Evolutionary conservation across 2,888 invertebrate species (phyloP).

Genomic region (Drosophila formosana): DNA sequence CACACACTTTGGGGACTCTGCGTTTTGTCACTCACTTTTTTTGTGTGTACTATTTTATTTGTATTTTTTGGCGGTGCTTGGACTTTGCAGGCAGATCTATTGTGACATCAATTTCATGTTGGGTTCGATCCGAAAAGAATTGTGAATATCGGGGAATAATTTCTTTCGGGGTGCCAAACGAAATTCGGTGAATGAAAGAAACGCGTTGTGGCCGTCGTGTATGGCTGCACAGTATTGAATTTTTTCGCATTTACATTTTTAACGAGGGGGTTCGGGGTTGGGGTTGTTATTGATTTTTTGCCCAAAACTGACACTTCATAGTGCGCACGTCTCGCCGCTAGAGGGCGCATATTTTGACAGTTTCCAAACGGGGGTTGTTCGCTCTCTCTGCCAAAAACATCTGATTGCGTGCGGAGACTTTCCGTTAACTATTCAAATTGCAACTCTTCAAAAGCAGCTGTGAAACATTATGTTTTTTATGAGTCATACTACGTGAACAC

Average conservation of each 20-base stretch:
- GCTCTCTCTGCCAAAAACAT: slow-evolving; percentile 47
- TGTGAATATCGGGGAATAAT: slow-evolving; percentile 14
- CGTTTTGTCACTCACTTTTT: slow-evolving; percentile 14
- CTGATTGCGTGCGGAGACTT: slow-evolving; percentile 38
- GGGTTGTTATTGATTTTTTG: slow-evolving; percentile 84
- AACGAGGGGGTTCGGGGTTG: slow-evolving; percentile 78
- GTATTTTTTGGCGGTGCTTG: slow-evolving; percentile 59
- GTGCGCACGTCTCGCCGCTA: slow-evolving; percentile 37
- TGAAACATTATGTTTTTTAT: not conserved
- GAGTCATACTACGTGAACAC: slow-evolving; percentile 73
- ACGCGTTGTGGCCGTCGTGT: slow-evolving; percentile 73
- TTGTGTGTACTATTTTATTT: slow-evolving; percentile 13
- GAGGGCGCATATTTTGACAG: slow-evolving; percentile 59
- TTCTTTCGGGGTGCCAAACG: slow-evolving; percentile 16
- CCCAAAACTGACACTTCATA: slow-evolving; percentile 60
- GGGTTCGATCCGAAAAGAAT: not conserved
- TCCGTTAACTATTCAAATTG: slow-evolving; percentile 36
- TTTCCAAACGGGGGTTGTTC: slow-evolving; percentile 50
- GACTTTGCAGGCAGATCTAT: not conserved
- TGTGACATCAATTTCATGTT: slow-evolving; percentile 12
- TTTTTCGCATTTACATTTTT: slow-evolving; percentile 83
- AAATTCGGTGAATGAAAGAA: slow-evolving; percentile 43
- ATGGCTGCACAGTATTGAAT: slow-evolving; percentile 83
- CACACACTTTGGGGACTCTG: not conserved
- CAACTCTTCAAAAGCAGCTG: not conserved